A percentile compares a stretch with the other conserved stretches of the same genome.
phyloP scores from a whole-genome alignment of 1,140 invertebrate species.

The Nebria ingens region DNA sequence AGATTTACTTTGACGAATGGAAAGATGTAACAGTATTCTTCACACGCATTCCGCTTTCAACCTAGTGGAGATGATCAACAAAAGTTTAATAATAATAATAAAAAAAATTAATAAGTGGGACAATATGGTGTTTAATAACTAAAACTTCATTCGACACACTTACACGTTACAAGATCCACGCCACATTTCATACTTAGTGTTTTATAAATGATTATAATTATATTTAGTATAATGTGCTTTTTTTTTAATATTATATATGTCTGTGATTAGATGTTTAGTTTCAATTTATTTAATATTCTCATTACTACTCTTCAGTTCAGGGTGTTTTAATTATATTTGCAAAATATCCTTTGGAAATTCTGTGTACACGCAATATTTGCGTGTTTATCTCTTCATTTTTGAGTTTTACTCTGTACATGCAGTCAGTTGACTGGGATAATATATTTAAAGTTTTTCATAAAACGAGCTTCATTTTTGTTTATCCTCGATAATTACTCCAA shows the following conservation, averaged over 20 bases:
- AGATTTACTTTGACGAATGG: neutral
- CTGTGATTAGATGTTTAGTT: conserved; percentile 8
- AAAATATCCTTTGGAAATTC: neutral
- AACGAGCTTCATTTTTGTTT: neutral
- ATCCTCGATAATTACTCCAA: too few species aligned
- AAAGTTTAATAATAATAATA: neutral
- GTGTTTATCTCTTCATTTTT: neutral
- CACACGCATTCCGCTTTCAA: neutral
- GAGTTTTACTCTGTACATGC: conserved; percentile 1
- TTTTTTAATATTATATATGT: neutral
- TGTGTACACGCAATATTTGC: neutral
- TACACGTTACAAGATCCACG: neutral
- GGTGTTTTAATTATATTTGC: neutral
- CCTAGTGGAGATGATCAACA: neutral
- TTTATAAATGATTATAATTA: neutral
- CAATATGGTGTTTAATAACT: neutral
- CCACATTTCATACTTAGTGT: neutral
- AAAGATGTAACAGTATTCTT: neutral
- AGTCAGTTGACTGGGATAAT: conserved; percentile 1
- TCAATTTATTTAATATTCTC: neutral
- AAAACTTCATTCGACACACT: too few species aligned
- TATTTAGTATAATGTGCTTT: neutral
- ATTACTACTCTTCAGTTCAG: neutral
- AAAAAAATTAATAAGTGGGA: neutral
- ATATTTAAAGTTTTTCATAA: conserved; percentile 2